These are phyloP conservation scores for Hemicordylus capensis DNA, from an alignment of 2,113 vertebrate species.

Conservation along the genomic window DNA sequence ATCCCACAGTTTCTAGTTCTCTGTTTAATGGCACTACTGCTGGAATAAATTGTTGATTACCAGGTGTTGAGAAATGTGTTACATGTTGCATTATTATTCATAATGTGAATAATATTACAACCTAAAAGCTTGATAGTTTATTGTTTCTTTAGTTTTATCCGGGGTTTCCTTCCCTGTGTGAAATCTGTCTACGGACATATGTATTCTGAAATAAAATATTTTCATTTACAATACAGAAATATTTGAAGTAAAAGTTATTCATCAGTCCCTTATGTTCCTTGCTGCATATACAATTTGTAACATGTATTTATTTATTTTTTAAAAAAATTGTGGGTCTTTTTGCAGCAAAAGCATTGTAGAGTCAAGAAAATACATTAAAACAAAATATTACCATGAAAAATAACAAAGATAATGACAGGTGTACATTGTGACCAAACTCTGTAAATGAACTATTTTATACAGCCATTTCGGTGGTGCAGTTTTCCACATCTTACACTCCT, in stretches of 20 bases:
- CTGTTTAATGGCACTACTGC: constrained; percentile 55
- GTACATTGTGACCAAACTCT: neutral
- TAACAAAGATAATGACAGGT: too few relatives aligned
- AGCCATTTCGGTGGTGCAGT: neutral
- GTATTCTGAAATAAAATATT: constrained; percentile 24
- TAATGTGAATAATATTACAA: constrained; percentile 61
- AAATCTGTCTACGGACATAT: constrained; percentile 30
- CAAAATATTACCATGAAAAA: too few relatives aligned
- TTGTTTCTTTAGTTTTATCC: constrained; percentile 51
- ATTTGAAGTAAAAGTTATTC: neutral
- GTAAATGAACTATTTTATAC: neutral
- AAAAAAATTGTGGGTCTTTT: too few relatives aligned
- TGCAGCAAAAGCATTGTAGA: too few relatives aligned
- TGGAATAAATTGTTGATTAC: constrained; percentile 60
- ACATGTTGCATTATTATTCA: too few relatives aligned
- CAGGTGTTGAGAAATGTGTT: constrained; percentile 58
- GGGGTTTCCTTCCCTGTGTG: constrained; percentile 38
- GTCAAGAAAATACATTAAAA: too few relatives aligned
- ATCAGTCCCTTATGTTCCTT: neutral
- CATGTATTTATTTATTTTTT: neutral
- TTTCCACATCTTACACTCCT: too few relatives aligned
- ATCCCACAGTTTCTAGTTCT: constrained; percentile 53
- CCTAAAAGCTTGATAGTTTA: constrained; percentile 57
- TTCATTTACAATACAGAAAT: neutral
- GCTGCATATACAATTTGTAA: neutral